A percentile compares a stretch with the other conserved stretches of the same genome.
Evolutionary conservation across 1,140 invertebrate species (phyloP).

Genomic region (Parasteatoda tepidariorum): DNA sequence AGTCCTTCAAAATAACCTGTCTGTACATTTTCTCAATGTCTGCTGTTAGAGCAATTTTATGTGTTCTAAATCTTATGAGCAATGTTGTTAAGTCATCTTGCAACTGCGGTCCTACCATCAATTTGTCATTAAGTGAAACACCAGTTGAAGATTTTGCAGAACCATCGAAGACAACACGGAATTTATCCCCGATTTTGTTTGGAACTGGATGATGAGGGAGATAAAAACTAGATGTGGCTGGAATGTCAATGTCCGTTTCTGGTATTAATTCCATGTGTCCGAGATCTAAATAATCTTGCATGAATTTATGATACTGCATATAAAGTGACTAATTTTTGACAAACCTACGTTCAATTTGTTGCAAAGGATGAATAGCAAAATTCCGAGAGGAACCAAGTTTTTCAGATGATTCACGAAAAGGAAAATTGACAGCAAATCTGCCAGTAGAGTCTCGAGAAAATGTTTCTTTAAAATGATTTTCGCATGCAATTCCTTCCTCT

Average conservation of each 20-base stretch:
- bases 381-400: neutral
- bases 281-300: constrained; percentile 4
- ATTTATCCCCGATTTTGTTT: constrained; percentile 64
- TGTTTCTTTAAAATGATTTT: neutral
- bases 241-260: neutral
- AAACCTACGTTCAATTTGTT: neutral
- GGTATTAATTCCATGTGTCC: neutral
- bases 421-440: neutral
- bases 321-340: neutral
- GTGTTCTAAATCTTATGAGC: constrained; percentile 63
- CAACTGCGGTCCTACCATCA: constrained; percentile 61
- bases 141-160: constrained; percentile 63
- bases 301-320: constrained; percentile 2
- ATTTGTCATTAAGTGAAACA: constrained; percentile 66
- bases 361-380: neutral
- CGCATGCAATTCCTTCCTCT: neutral
- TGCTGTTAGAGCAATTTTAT: constrained; percentile 64
- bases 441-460: neutral
- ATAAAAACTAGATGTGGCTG: constrained; percentile 66
- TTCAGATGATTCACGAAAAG: neutral
- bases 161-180: constrained; percentile 68
- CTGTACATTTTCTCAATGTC: constrained; percentile 67
- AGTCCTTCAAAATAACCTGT: neutral
- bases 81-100: constrained; percentile 62
- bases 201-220: constrained; percentile 69